Evolutionary conservation across 1,140 invertebrate genomes (phyloP).

Genomic region (Mamestra configurata): DNA sequence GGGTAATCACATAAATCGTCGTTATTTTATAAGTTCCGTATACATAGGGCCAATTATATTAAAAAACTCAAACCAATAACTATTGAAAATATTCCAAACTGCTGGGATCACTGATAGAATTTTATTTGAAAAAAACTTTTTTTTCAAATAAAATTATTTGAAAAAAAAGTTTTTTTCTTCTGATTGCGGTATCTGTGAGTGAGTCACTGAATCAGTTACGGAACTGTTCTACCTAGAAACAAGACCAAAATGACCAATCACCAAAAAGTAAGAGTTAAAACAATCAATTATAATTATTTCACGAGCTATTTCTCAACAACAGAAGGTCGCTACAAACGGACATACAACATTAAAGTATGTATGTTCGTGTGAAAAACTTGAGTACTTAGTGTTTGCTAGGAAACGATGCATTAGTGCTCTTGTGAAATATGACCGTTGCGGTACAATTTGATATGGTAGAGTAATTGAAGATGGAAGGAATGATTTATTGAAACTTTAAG

Average conservation of each 20-base stretch:
- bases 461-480: not conserved
- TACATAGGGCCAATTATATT: too few relatives aligned
- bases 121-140: too few relatives aligned
- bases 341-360: not conserved
- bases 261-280: slow-evolving; percentile 33
- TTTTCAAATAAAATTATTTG: too few relatives aligned
- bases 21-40: too few relatives aligned
- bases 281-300: slow-evolving; percentile 25
- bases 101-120: too few relatives aligned
- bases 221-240: not conserved
- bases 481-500: not conserved
- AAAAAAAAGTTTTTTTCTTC: too few relatives aligned
- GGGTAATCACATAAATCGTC: too few relatives aligned
- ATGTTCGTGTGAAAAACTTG: slow-evolving; percentile 13
- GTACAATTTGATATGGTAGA: not conserved
- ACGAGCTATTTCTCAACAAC: not conserved
- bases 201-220: not conserved
- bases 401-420: slow-evolving; percentile 5
- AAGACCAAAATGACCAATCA: not conserved
- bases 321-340: slow-evolving; percentile 31
- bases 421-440: slow-evolving; percentile 21
- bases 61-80: too few relatives aligned
- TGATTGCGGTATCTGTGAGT: too few relatives aligned
- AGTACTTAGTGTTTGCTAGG: slow-evolving; percentile 8
- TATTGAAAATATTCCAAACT: too few relatives aligned